A percentile compares a stretch with the other conserved stretches of the same genome.
Conservation (phyloP, 2,888 invertebrate genomes). For the Agrotis puta region DNA sequence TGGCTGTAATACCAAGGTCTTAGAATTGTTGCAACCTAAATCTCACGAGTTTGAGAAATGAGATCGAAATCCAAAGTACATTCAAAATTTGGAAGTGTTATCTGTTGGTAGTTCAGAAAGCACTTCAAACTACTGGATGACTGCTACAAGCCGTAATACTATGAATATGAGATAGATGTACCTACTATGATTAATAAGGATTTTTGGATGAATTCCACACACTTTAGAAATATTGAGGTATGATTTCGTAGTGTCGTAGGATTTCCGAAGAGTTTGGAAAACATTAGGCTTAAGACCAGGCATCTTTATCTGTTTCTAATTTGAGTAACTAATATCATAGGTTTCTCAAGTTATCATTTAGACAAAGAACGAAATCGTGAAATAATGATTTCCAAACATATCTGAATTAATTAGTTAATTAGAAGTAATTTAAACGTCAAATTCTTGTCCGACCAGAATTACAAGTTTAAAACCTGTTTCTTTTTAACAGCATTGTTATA, state of each 20-base stretch:
- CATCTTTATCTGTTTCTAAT: too few relatives aligned
- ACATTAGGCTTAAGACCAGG: too few relatives aligned
- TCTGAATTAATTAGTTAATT: not conserved
- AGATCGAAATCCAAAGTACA: too few relatives aligned
- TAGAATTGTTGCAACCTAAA: not conserved
- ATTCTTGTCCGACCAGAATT: slow-evolving; percentile 10
- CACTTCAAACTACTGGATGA: not conserved
- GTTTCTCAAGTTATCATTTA: not conserved
- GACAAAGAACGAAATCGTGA: not conserved
- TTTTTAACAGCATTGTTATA: slow-evolving; percentile 6
- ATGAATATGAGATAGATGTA: not conserved
- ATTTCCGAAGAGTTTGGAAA: too few relatives aligned
- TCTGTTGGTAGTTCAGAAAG: not conserved
- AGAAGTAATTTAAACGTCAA: slow-evolving; percentile 1
- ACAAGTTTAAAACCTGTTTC: slow-evolving; percentile 7
- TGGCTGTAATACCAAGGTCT: slow-evolving; percentile 70
- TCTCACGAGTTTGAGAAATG: too few relatives aligned
- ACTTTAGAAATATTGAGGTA: not conserved
- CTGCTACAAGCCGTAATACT: not conserved
- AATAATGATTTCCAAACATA: slow-evolving; percentile 4
- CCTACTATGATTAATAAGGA: not conserved
- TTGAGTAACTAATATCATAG: too few relatives aligned
- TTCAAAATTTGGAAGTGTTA: too few relatives aligned
- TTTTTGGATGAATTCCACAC: not conserved
- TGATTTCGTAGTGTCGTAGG: too few relatives aligned